Base-by-base conservation (phyloP, 2,797 vertebrate genomes). In the Pogonophryne albipinna region DNA sequence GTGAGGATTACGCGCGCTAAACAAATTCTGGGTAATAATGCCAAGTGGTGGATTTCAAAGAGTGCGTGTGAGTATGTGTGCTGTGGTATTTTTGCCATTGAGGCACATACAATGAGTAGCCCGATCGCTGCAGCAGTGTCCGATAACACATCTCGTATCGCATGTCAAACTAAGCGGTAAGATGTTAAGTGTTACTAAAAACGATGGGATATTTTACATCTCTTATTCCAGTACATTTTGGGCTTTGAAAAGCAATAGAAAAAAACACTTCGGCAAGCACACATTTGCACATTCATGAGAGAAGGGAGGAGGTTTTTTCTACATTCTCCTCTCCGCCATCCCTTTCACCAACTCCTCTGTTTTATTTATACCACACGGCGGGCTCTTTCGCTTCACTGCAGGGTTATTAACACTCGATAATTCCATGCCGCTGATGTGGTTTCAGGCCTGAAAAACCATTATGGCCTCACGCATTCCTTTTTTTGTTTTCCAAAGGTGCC, bases 361-460 rank as follows among this genome's bases (percentile, higher is more conserved):
- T 91, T 92, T 92, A 93, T 93, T 93, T 88, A 85, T 89, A 86
- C 90, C 91, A 90, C 92, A 91, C 84, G 91, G 86, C 79, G 80
- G 69, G 81, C 80, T 88, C 76, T 66, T 68, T 82, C 57, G 73
- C 84, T 77, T 79, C 77, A 12, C 82, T 85, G 88, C 87, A 57
- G 86, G 82, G 79, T 91, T 89, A 88, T 91, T 91, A 90, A 87
- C 91, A 79, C 92, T 86, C 73, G 27, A 87, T 93, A 90, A 92
- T 89, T 92, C 86, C 85, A 89, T 72, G 83, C 89, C 84, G 85
- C 83, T 20, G 61, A 74, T 76, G 91, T 78, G 76, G 80, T 77
- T 83, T 78, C 85, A 66, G 51, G 66, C 78, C 16, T 27, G 19
- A n/a, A 42, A 52, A 50, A 13, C 59, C 74, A 47, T 57, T 14